A percentile compares a stretch with the other conserved stretches of the same genome.
Evolutionary conservation across 2,113 vertebrate species (phyloP).

Genomic region (Cyrtonyx montezumae): DNA sequence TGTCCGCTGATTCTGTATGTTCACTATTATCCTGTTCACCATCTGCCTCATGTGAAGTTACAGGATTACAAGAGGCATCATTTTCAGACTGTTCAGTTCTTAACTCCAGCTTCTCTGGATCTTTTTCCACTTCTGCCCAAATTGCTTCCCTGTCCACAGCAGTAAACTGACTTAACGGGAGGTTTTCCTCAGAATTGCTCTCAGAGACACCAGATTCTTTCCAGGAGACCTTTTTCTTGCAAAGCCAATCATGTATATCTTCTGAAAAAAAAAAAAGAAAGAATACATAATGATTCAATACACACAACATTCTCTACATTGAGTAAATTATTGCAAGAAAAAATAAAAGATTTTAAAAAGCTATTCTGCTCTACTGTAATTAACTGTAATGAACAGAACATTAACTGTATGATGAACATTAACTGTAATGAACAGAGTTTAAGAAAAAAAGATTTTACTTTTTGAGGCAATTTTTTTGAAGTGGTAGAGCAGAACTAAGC

Average conservation of each 20-base stretch:
- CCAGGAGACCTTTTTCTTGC: constrained; percentile 74
- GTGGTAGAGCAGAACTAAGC: background rate
- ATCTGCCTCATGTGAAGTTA: background rate
- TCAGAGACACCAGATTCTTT: constrained; percentile 61
- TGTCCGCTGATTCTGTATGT: constrained; percentile 93
- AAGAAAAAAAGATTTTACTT: background rate
- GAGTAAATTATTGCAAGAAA: background rate
- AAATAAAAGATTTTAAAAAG: background rate
- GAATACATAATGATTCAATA: accelerated
- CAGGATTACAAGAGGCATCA: background rate
- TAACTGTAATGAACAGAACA: background rate
- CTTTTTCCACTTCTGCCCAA: constrained; percentile 90
- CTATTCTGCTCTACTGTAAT: background rate
- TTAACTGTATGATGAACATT: no score
- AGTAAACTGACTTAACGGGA: constrained; percentile 77
- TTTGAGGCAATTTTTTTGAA: background rate
- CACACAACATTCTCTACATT: background rate
- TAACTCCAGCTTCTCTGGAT: constrained; percentile 68
- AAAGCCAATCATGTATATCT: constrained; percentile 68
- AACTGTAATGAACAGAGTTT: background rate
- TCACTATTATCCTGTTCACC: constrained; percentile 81
- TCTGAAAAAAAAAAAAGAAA: constrained; percentile 26
- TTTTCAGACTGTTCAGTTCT: constrained; percentile 51
- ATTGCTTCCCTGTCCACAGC: constrained; percentile 90
- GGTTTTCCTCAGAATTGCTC: constrained; percentile 74